Evolutionary conservation across 2,888 invertebrate genomes (phyloP), one percentile per base, ranked within the genome.

Genomic region (Toxonevra muliebris): DNA sequence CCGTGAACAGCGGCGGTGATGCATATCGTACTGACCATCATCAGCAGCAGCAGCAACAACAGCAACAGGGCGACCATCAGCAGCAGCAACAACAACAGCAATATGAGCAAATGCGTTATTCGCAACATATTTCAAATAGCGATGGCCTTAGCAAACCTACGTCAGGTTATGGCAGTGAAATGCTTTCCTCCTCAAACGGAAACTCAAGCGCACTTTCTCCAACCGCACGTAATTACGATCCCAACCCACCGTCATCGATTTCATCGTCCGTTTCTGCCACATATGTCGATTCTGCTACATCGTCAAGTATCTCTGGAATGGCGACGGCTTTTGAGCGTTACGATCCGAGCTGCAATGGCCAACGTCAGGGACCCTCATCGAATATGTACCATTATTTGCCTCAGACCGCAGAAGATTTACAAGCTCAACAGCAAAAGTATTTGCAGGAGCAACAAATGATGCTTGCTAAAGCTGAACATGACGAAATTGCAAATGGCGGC

Each of bases 401-500:
- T 15, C 86, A 87, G 68, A 86, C 87, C 40, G 87, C 88, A 9
- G 87, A 89, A 63, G 89, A 89, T 45, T 84, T 88, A 68, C 89
- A 89, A 77, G 81, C 72, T 30, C 86, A 90, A 74, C 86, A 90
- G 76, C 87, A 88, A 70, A 87, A 87, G 72, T 89, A 89, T 77
- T 86, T 89, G 69, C 89, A 90, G 77, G 89, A 85, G 86, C 86
- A 79, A 78, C 85, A 85, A 71, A 76, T 85, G 77, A 89, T 87
- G 81, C 89, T 87, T 89, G 83, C 83, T 53, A 93, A 93, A 85
- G 89, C 90, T 20, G 93, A 93, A 84, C 88, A 88, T 75, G 92
- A 92, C 76, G 88, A 90, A 77, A 71, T 82, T 66, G 69, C 82
- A 40, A 80, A 79, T 41, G 73, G 71, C 9, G 91, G 91, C 65